These are phyloP conservation scores for Papilio glaucus DNA, from an alignment of 1,140 invertebrate genomes.

Conservation along the genomic window DNA sequence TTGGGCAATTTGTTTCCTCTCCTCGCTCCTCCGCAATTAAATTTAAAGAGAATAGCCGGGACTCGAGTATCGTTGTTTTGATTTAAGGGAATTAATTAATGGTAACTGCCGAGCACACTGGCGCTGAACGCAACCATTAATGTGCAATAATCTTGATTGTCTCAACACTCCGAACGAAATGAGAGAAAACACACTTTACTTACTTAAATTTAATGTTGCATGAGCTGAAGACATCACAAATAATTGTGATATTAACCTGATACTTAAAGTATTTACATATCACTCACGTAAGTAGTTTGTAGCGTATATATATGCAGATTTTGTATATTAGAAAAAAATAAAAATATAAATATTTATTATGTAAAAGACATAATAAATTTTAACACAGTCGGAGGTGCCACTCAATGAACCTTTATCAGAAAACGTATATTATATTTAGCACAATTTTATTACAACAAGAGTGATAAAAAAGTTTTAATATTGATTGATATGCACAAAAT, in stretches of 20 bases:
- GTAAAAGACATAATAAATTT: too few species aligned
- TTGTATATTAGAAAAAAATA: too few species aligned
- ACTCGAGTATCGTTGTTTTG: slow-evolving; percentile 67
- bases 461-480: neutral
- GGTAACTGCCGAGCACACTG: slow-evolving; percentile 60
- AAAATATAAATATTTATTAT: too few species aligned
- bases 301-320: too few species aligned
- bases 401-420: neutral
- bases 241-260: slow-evolving; percentile 3
- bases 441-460: neutral
- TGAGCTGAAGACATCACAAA: neutral
- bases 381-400: too few species aligned
- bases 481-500: neutral
- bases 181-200: slow-evolving; percentile 1
- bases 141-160: slow-evolving; percentile 55
- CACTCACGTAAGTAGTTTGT: neutral
- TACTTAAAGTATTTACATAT: neutral
- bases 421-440: neutral
- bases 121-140: slow-evolving; percentile 48
- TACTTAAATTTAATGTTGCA: slow-evolving; percentile 28
- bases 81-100: slow-evolving; percentile 76
- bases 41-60: slow-evolving; percentile 64
- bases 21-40: slow-evolving; percentile 63
- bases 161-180: slow-evolving; percentile 3
- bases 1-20: slow-evolving; percentile 60